phyloP scores from a whole-genome alignment of 2,888 invertebrate species.

The Gisinianus flammeolus region DNA sequence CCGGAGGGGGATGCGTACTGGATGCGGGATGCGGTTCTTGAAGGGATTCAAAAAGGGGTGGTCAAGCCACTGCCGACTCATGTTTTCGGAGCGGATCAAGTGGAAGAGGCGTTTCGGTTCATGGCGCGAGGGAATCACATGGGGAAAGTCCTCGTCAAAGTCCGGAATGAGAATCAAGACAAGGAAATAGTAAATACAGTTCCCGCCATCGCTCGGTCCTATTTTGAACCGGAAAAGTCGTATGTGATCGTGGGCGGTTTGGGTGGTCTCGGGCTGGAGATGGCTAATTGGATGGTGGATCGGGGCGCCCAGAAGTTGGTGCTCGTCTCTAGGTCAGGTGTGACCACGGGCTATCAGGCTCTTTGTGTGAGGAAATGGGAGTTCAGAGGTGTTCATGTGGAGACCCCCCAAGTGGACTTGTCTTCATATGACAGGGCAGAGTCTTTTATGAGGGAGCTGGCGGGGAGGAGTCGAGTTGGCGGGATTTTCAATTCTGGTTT shows the following conservation, averaged over 20 bases:
- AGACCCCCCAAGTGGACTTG: conserved; percentile 8
- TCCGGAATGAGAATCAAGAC: conserved; percentile 63
- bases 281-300: conserved; percentile 56
- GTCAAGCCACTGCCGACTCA: conserved; percentile 73
- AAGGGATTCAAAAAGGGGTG: conserved; percentile 70
- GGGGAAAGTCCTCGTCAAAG: conserved; percentile 73
- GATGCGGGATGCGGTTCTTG: conserved; percentile 70
- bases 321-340: conserved; percentile 34
- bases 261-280: conserved; percentile 43
- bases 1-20: conserved; percentile 94
- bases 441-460: conserved; percentile 50
- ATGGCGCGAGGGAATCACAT: conserved; percentile 73
- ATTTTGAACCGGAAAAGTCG: conserved; percentile 66
- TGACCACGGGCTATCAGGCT: conserved; percentile 37
- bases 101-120: conserved; percentile 76
- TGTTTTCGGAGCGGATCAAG: conserved; percentile 70
- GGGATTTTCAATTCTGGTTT: conserved; percentile 90
- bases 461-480: conserved; percentile 73
- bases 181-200: conserved; percentile 51
- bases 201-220: conserved; percentile 64
- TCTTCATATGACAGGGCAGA: not conserved
- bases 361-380: conserved; percentile 28
- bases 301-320: conserved; percentile 28
- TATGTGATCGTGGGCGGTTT: conserved; percentile 67
- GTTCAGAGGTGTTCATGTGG: not conserved